Conservation (phyloP, 2,797 vertebrate genomes). For the Coregonus ussuriensis region DNA sequence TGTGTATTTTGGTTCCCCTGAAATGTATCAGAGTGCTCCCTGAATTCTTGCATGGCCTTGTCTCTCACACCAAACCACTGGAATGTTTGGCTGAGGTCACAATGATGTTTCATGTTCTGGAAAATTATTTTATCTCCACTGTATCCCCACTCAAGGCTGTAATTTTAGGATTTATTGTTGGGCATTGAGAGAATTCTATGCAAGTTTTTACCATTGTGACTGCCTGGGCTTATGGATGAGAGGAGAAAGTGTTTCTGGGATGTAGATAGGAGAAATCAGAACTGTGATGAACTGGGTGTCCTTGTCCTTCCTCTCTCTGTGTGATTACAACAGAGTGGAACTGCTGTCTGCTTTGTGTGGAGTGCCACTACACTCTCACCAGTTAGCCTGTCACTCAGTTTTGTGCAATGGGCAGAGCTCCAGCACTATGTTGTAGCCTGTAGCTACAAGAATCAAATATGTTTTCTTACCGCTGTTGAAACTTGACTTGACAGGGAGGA, state of each 20-base stretch:
- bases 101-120: conserved; percentile 13
- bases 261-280: conserved; percentile 12
- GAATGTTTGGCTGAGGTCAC: conserved; percentile 41
- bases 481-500: conserved; percentile 29
- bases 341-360: neutral
- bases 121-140: conserved; percentile 14
- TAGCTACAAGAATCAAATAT: conserved; percentile 49
- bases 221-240: conserved; percentile 2
- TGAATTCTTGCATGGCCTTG: conserved; percentile 1
- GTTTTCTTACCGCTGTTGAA: conserved; percentile 35
- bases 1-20: neutral
- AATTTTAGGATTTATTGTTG: conserved; percentile 44
- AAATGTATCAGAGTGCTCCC: neutral
- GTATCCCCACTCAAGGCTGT: conserved; percentile 22
- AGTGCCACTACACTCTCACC: neutral
- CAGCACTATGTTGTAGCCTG: conserved; percentile 48
- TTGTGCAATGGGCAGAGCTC: conserved; percentile 32
- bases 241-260: conserved; percentile 1
- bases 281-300: neutral
- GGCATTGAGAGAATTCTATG: conserved; percentile 30
- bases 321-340: neutral
- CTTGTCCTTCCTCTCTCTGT: neutral
- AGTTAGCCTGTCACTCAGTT: conserved; percentile 12
- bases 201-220: conserved; percentile 28
- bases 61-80: conserved; percentile 23